Evolutionary conservation across 2,113 vertebrate species (phyloP), one percentile per base, ranked within the genome.

Genomic region (Tetrax tetrax): DNA sequence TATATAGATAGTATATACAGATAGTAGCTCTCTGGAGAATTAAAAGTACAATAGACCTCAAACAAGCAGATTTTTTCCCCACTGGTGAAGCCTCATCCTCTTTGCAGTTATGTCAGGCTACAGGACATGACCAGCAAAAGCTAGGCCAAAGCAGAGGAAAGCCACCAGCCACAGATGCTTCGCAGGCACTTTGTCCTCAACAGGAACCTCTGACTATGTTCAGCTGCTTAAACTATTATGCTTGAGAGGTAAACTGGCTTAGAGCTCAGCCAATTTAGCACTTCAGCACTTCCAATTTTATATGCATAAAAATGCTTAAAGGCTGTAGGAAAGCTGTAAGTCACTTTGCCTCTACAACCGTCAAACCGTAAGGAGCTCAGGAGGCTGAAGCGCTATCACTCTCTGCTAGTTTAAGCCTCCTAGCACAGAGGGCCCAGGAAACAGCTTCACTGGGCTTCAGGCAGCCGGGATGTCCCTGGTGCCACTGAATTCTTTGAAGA

Each of bases 321-420:
- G 80, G 61, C 80, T 75, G 12, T 84, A 92, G 83, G 50, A 90
- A 21, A 90, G 48, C 80, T 91, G 43, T 88, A 96, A 96, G 86
- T 86, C 85, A 84, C 86, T 96, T 95, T 81, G 43, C 88, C 57
- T 94, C 70, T 75, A 41, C 64, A 75, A 31, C 76, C 3, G 0
- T 94, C 83, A 94, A 95, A 79, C 69, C 56, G 78, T 93, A 89
- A 96, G 90, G 64, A 90, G 92, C 72, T 90, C 76, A 81, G 64
- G 45, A 89, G 72, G 76, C 64, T 16, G 33, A 87, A 83, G 83
- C 20, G 0, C 33, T 45, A 28, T 81, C 68, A 37, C 31, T 95
- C 38, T 66, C 61, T 71, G 71, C 60, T 56, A 33, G 27, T 74
- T 93, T 92, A 95, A 95, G 48, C 33, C 69, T 81, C 31, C 68